A percentile compares a stretch with the other conserved stretches of the same genome.
phyloP scores from a whole-genome alignment of 2,797 vertebrate genomes.

The Leptatherina wallacei region DNA sequence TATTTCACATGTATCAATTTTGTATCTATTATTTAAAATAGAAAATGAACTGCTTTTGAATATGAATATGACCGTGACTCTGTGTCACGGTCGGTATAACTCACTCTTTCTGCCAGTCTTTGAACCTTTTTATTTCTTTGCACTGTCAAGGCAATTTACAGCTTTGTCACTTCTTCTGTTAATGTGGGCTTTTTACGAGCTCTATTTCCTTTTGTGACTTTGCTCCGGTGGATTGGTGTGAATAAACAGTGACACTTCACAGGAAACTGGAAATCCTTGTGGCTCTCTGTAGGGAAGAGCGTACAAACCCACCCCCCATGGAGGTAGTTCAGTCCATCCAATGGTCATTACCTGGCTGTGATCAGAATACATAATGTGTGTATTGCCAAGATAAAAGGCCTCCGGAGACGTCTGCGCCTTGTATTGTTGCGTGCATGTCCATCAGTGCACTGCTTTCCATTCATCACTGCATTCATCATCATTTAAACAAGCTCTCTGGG shows the following conservation, averaged over 20 bases:
- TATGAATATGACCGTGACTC: neutral
- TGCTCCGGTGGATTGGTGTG: conserved; percentile 20
- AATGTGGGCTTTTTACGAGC: conserved; percentile 15
- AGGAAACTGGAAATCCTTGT: conserved; percentile 36
- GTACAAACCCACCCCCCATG: conserved; percentile 19
- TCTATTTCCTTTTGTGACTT: conserved; percentile 36
- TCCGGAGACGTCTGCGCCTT: conserved; percentile 42
- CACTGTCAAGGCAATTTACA: neutral
- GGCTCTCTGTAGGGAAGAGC: conserved; percentile 29
- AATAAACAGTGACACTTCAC: conserved; percentile 62
- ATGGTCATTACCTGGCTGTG: conserved; percentile 70
- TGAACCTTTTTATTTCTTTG: conserved; percentile 16
- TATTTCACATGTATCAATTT: neutral
- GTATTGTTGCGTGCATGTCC: conserved; percentile 27
- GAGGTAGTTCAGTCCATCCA: conserved; percentile 56
- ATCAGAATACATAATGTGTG: conserved; percentile 63
- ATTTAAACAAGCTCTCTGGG: conserved; percentile 60
- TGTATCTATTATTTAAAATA: neutral
- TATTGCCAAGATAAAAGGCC: conserved; percentile 62
- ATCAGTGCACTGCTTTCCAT: conserved; percentile 42
- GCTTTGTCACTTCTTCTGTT: conserved; percentile 1
- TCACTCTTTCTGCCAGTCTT: neutral
- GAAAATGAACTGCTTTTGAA: neutral
- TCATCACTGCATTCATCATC: conserved; percentile 60
- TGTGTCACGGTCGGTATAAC: neutral